Conservation (phyloP, 2,113 vertebrate species). For the Puntigrus tetrazona region DNA sequence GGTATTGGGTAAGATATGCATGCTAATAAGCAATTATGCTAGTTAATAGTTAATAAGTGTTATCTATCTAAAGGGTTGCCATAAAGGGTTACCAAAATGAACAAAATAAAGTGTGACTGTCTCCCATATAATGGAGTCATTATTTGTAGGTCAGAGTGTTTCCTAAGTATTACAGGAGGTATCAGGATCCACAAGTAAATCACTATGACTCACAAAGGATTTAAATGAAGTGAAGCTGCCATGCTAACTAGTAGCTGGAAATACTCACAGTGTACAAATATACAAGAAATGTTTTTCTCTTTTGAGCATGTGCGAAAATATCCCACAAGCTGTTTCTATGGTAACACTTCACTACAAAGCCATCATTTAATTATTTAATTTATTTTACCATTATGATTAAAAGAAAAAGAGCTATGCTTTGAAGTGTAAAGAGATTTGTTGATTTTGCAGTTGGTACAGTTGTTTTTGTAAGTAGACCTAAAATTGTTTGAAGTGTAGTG, state of each 20-base stretch:
- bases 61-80: too few relatives aligned
- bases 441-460: constrained; percentile 29
- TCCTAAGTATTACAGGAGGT: background rate
- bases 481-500: constrained; percentile 43
- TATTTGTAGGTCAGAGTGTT: background rate
- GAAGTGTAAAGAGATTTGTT: background rate
- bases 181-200: background rate
- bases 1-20: too few relatives aligned
- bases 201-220: background rate
- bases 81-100: too few relatives aligned
- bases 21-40: too few relatives aligned
- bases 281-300: constrained; percentile 50
- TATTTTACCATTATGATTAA: constrained; percentile 73
- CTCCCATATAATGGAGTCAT: background rate
- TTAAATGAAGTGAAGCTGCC: background rate
- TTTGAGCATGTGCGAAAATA: constrained; percentile 24
- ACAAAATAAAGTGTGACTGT: background rate
- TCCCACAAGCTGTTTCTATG: constrained; percentile 70
- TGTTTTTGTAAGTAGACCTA: constrained; percentile 9
- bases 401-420: constrained; percentile 36
- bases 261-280: constrained; percentile 28
- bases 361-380: constrained; percentile 25
- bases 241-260: constrained; percentile 48
- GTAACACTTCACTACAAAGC: constrained; percentile 75
- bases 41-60: too few relatives aligned